Evolutionary conservation across 2,113 vertebrate genomes (phyloP), one percentile per base, ranked within the genome.

Genomic region (Tylochromis polylepis): DNA sequence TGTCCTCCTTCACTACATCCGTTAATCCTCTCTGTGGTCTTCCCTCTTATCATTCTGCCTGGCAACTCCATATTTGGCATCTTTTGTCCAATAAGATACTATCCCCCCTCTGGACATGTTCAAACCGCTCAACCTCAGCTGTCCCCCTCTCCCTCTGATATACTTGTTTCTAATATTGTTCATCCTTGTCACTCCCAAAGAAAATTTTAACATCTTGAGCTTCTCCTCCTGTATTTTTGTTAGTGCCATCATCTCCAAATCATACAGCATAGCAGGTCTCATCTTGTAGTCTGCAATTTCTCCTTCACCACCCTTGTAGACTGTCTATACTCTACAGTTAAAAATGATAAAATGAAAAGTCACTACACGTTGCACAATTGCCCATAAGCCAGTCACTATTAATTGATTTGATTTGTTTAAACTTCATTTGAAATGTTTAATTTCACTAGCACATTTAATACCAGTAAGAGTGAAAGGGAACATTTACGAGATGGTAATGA

Each of bases 391-490:
- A 36, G 2, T 62, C 59, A 62, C 31, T 62, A 62, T 62, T 62
- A 36, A 62, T 16, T 62, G 31, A 62, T 62, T 36, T 11, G 29
- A 62, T 62, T 31, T 62, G 18, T 36, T 3, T 62, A 62, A 62
- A 62, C 34, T 62, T 18, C 31, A 62, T 62, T 36, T 1, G 2
- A 62, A 62, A 62, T 62, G 59, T 36, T 36, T n/a, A 7, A 62
- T 62, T 62, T 62, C 31, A n/a, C 3, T 1, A 62, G 10, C 31
- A 62, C 34, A 62, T 62, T 0, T 36, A 62, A 62, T n/a, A 62
- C 29, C 31, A 62, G 31, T 31, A 0, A 62, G 59, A 62, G 0
- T 62, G 59, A 62, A 7, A 36, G 5, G 59, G 59, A 62, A 62
- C 31, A 62, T 20, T 62, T 62, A n/a, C n/a, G n/a, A 62, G 10